phyloP scores from a whole-genome alignment of 2,113 vertebrate species.

The Oxyura jamaicensis region DNA sequence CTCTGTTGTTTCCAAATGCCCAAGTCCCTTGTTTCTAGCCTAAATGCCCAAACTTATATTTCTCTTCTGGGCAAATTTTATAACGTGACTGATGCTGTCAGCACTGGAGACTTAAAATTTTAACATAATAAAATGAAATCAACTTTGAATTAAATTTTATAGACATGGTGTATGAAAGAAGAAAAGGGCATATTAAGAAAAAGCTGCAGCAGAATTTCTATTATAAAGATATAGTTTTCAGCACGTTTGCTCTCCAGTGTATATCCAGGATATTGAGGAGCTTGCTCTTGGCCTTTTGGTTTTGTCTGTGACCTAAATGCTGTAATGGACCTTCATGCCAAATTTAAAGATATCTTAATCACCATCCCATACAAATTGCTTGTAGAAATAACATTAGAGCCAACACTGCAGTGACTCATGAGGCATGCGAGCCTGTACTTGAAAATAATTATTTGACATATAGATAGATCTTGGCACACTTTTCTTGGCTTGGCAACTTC shows the following conservation, averaged over 20 bases:
- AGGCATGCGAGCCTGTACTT: not conserved
- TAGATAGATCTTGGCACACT: not conserved
- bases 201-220: not conserved
- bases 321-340: not conserved
- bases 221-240: not conserved
- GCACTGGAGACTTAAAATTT: not conserved
- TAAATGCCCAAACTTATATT: not conserved
- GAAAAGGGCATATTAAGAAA: not conserved
- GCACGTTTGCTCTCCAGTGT: not conserved
- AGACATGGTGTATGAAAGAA: not conserved
- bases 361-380: not conserved
- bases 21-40: not conserved
- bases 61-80: not conserved
- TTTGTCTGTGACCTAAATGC: not conserved
- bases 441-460: not conserved
- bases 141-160: not conserved
- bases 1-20: not conserved
- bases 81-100: not conserved
- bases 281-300: not conserved
- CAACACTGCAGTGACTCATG: not conserved
- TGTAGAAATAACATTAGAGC: not conserved
- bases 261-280: not conserved
- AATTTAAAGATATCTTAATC: slow-evolving; percentile 27
- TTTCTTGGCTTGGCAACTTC: not conserved
- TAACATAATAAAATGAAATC: not conserved